A percentile compares a stretch with the other conserved stretches of the same genome.
Evolutionary conservation across 1,140 invertebrate genomes (phyloP).

Genomic region (Pentalonia nigronervosa): DNA sequence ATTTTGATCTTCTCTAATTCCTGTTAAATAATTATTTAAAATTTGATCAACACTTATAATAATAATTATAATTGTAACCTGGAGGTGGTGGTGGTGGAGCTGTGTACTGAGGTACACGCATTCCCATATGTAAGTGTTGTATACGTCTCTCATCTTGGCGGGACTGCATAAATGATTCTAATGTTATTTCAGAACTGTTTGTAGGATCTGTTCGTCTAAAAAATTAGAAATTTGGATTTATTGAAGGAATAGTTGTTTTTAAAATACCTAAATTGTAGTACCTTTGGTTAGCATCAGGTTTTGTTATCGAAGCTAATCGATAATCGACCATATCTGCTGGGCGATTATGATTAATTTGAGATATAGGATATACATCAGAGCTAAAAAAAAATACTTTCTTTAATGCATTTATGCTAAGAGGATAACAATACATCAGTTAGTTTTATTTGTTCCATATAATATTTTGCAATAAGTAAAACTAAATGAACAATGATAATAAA

Average conservation of each 20-base stretch:
- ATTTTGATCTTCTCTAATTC: constrained; percentile 39
- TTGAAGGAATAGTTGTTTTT: neutral
- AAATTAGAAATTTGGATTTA: neutral
- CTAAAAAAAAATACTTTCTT: constrained; percentile 12
- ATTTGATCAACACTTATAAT: neutral
- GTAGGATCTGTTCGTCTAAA: constrained; percentile 26
- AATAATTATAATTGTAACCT: constrained; percentile 19
- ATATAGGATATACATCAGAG: constrained; percentile 42
- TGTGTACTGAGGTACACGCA: constrained; percentile 58
- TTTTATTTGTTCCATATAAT: neutral
- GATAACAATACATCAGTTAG: neutral
- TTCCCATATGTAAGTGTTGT: constrained; percentile 47
- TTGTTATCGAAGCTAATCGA: constrained; percentile 61
- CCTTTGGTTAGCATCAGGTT: constrained; percentile 54
- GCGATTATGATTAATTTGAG: constrained; percentile 53
- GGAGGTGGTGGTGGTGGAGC: constrained; percentile 58
- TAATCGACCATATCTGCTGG: constrained; percentile 63
- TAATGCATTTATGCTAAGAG: neutral
- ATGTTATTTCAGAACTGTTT: constrained; percentile 66
- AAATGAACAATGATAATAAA: neutral
- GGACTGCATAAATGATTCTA: constrained; percentile 78
- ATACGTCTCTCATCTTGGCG: constrained; percentile 72
- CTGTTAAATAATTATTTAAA: constrained; percentile 16
- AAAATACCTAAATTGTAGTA: constrained; percentile 19
- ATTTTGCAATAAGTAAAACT: neutral